Conservation (phyloP, 1,140 invertebrate genomes). For the Portunus trituberculatus region DNA sequence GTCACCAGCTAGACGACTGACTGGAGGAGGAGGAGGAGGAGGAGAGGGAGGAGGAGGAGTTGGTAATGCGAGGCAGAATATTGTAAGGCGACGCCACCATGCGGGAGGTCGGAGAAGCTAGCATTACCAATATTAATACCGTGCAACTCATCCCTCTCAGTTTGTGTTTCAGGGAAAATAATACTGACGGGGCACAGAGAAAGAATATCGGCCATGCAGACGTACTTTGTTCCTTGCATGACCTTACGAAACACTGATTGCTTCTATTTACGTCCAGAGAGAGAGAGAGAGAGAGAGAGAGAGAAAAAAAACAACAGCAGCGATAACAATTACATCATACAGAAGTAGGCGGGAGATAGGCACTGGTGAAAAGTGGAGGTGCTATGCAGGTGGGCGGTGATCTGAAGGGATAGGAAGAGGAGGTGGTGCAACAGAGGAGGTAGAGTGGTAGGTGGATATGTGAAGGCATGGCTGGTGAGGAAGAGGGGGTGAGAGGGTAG, state of each 20-base stretch:
- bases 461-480: not conserved
- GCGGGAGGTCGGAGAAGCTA: not conserved
- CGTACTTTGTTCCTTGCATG: too few relatives aligned
- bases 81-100: not conserved
- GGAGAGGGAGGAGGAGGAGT: slow-evolving; percentile 1
- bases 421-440: too few relatives aligned
- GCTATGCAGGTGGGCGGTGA: too few relatives aligned
- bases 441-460: not conserved
- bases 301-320: not conserved
- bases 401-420: not conserved
- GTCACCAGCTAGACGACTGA: not conserved
- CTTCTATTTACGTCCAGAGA: too few relatives aligned
- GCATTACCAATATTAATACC: not conserved
- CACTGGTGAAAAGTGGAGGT: too few relatives aligned
- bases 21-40: slow-evolving; percentile 15
- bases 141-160: not conserved
- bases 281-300: not conserved
- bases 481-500: not conserved
- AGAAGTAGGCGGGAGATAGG: too few relatives aligned
- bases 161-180: too few relatives aligned
- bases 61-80: not conserved
- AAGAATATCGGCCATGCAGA: too few relatives aligned
- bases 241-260: too few relatives aligned
- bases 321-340: too few relatives aligned
- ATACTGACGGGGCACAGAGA: too few relatives aligned